Conservation (phyloP, 2,888 invertebrate species). For the Drosophila koepferae region DNA sequence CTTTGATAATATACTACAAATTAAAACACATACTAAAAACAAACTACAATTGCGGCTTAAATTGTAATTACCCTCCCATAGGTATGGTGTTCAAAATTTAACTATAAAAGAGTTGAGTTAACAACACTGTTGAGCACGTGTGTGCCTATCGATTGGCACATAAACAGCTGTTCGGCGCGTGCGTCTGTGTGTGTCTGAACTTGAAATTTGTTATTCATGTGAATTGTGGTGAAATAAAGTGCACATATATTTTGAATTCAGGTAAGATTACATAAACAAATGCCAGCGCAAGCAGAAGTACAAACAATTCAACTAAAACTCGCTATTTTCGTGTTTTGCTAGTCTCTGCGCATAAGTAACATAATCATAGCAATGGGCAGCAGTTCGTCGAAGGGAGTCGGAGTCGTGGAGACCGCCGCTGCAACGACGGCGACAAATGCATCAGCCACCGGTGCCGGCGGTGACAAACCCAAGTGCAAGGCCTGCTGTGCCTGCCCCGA, state of each 20-base stretch:
- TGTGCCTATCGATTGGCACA: conserved; percentile 38
- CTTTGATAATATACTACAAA: background rate
- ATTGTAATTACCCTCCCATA: background rate
- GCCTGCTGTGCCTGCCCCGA: conserved; percentile 99
- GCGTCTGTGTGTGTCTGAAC: conserved; percentile 37
- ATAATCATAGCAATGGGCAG: conserved; percentile 86
- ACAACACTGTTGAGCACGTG: conserved; percentile 14
- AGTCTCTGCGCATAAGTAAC: conserved; percentile 9
- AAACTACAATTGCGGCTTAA: background rate
- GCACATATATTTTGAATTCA: conserved; percentile 27
- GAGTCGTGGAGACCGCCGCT: conserved; percentile 84
- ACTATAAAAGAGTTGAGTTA: background rate
- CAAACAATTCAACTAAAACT: background rate
- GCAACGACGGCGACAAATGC: conserved; percentile 74
- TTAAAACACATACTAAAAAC: background rate
- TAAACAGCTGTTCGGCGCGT: conserved; percentile 36
- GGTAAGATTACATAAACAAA: conserved; percentile 72
- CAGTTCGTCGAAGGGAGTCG: conserved; percentile 86
- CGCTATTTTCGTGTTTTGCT: background rate
- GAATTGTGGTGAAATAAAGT: conserved; percentile 48
- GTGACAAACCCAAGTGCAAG: conserved; percentile 91
- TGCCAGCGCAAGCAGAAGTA: conserved; percentile 8
- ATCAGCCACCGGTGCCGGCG: conserved; percentile 49
- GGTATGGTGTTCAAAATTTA: background rate
- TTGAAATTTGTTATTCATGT: conserved; percentile 38